Percentiles rank a stretch among this genome's conserved stretches.
phyloP scores from a whole-genome alignment of 2,888 invertebrate genomes.

The Cotesia congregata region DNA sequence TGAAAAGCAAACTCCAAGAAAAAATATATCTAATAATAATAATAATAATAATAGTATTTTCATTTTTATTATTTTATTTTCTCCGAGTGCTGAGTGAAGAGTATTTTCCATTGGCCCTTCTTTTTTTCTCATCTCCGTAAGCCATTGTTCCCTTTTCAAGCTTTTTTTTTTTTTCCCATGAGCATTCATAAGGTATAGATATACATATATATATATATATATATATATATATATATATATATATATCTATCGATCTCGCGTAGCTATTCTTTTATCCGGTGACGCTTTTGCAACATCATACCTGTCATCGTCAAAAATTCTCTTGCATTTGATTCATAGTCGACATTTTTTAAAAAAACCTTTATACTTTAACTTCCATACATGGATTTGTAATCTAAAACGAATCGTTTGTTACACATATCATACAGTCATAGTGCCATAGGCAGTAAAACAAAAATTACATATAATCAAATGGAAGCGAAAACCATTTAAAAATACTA shows the following conservation, averaged over 20 bases:
- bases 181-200: background rate
- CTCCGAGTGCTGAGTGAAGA: background rate
- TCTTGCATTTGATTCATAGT: constrained; percentile 6
- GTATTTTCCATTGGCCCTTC: background rate
- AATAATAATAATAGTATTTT: background rate
- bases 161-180: background rate
- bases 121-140: constrained; percentile 19
- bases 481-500: too few relatives aligned
- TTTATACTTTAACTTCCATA: constrained; percentile 5
- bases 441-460: too few relatives aligned
- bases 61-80: constrained; percentile 24
- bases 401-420: background rate
- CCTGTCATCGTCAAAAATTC: constrained; percentile 2
- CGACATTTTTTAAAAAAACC: background rate
- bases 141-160: constrained; percentile 13
- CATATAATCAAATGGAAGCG: too few relatives aligned
- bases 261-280: constrained; percentile 8
- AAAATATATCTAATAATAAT: too few relatives aligned
- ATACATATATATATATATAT: constrained; percentile 15
- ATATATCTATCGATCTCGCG: constrained; percentile 10
- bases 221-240: background rate
- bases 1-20: background rate
- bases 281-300: background rate
- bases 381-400: background rate
- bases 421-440: background rate